Base-by-base conservation (phyloP, 2,113 vertebrate species). In the Anguilla japonica region DNA sequence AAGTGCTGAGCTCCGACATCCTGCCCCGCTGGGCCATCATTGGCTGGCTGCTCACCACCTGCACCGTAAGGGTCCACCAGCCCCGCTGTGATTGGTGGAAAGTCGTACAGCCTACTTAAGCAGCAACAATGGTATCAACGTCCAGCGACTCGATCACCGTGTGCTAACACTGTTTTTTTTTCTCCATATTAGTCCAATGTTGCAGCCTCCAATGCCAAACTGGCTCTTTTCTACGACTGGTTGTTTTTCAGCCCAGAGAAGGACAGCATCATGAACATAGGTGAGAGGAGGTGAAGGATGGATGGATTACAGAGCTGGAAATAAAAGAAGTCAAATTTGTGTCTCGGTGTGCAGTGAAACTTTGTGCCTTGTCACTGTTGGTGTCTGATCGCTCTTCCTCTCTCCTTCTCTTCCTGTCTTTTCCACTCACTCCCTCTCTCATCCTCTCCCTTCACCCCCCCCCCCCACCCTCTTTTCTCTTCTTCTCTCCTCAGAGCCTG, bases 181-280 rank as follows among this genome's bases (percentile, higher is more conserved):
- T 22, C n/a, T 41, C 0, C n/a, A 82, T 56, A 34, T 7, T 84
- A 99, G 98, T 99, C 98, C 0, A 99, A 99, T 0, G 98, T 99
- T 0, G 98, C 98, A 0, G 98, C 98, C 8, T 99, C 98, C 8
- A 99, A 99, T 14, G 98, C 98, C 90, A 99, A 99, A 83, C 96
- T 99, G 94, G 98, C 98, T 41, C 93, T 99, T 46, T 99, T 99
- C 93, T 99, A 99, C 0, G 98, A 99, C 89, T 99, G 98, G 98
- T 96, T 99, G 22, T 99, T 99, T 96, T 99, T 99, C 94, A 99
- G 95, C 87, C 97, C 98, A 0, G 98, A 99, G 90, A 99, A 99
- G 91, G 98, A 99, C 94, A 99, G 98, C 96, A 99, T 99, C 93
- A 99, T 99, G 98, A 99, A 99, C 89, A 99, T 99, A 63, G 98